Conservation (phyloP, 2,888 invertebrate genomes). For the Venusia cambrica region DNA sequence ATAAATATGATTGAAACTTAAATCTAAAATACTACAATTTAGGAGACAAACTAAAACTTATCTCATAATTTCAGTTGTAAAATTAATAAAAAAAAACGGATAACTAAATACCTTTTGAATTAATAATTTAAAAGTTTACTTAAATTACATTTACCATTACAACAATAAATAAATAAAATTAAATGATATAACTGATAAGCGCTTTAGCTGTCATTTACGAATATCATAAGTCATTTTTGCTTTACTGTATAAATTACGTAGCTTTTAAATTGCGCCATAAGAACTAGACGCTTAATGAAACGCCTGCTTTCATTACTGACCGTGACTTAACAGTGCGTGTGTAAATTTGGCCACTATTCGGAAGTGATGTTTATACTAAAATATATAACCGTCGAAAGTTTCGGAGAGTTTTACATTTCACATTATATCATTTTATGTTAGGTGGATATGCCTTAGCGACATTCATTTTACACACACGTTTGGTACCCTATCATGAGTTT, state of each 20-base stretch:
- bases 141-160: too few relatives aligned
- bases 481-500: too few relatives aligned
- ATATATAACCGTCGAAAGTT: too few relatives aligned
- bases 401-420: too few relatives aligned
- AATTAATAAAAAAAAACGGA: conserved; percentile 17
- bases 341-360: conserved; percentile 29
- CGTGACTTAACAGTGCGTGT: conserved; percentile 27
- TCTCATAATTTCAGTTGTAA: conserved; percentile 4
- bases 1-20: conserved; percentile 6
- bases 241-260: conserved; percentile 22
- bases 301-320: conserved; percentile 21
- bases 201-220: conserved; percentile 6
- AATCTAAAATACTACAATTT: conserved; percentile 17
- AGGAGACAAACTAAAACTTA: conserved; percentile 1
- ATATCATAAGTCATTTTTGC: too few relatives aligned
- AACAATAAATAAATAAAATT: conserved; percentile 15
- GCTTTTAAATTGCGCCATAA: too few relatives aligned
- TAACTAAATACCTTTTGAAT: too few relatives aligned
- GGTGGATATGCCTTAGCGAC: too few relatives aligned
- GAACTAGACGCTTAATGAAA: conserved; percentile 26
- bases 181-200: conserved; percentile 6
- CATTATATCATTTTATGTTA: too few relatives aligned
- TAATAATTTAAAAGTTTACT: too few relatives aligned
- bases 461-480: too few relatives aligned
- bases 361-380: conserved; percentile 20